Percentiles rank a stretch among this genome's conserved stretches.
Conservation (phyloP, 2,888 invertebrate species). For the Leucophora obtusa region DNA sequence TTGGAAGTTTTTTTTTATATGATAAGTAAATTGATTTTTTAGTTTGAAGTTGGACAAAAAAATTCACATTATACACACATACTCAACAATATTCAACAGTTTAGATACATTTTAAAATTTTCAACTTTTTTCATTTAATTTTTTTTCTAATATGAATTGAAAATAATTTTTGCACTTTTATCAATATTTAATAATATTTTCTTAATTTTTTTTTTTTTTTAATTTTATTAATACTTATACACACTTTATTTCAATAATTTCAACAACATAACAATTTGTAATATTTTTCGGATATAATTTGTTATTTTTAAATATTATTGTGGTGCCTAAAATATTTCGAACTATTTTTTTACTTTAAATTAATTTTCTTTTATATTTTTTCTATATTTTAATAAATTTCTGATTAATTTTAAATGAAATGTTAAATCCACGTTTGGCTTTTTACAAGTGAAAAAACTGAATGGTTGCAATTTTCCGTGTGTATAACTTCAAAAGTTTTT, state of each 20-base stretch:
- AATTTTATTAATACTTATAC: conserved; percentile 15
- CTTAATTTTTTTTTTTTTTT: background rate
- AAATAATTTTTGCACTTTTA: background rate
- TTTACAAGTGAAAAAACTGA: conserved; percentile 68
- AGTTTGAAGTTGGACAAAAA: conserved; percentile 18
- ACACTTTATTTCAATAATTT: conserved; percentile 10
- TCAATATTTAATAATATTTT: conserved; percentile 6
- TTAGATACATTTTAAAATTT: conserved; percentile 42
- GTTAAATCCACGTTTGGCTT: conserved; percentile 67
- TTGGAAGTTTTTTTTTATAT: conserved; percentile 37
- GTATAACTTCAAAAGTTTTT: conserved; percentile 71
- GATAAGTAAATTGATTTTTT: conserved; percentile 45
- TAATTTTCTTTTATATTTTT: conserved; percentile 49
- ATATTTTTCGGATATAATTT: conserved; percentile 25
- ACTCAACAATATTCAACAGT: conserved; percentile 72
- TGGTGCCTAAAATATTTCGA: conserved; percentile 1
- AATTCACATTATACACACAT: conserved; percentile 36
- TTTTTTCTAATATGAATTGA: conserved; percentile 4
- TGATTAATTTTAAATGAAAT: conserved; percentile 40
- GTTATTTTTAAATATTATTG: background rate
- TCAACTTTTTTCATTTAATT: background rate
- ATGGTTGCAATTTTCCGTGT: conserved; percentile 75
- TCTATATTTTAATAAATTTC: conserved; percentile 58
- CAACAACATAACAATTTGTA: background rate
- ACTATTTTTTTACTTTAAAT: background rate